Evolutionary conservation across 1,140 invertebrate genomes (phyloP).

Genomic region (Drosophila insularis): DNA sequence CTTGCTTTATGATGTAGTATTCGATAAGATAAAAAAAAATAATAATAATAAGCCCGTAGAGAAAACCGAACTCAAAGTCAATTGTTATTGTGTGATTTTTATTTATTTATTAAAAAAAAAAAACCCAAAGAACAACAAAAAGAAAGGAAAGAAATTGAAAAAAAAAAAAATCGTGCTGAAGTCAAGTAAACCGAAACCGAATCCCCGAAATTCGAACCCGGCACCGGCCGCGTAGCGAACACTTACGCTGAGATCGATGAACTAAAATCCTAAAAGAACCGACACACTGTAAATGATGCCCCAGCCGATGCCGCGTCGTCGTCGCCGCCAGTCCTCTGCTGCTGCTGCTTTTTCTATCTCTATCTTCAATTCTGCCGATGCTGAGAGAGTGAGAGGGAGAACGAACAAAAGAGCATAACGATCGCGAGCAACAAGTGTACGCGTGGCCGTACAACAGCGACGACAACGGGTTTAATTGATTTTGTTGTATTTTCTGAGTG

Average conservation of each 20-base stretch:
- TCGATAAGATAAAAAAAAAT: slow-evolving; percentile 9
- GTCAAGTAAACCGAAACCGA: slow-evolving; percentile 20
- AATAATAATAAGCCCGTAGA: not conserved
- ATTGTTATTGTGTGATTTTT: not conserved
- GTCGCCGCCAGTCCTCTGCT: slow-evolving; percentile 18
- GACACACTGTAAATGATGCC: slow-evolving; percentile 58
- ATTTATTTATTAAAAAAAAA: slow-evolving; percentile 4
- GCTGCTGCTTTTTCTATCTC: slow-evolving; percentile 10
- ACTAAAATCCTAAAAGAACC: slow-evolving; percentile 68
- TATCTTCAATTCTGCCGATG: slow-evolving; percentile 12
- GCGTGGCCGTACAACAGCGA: slow-evolving; percentile 62
- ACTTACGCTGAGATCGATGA: slow-evolving; percentile 79
- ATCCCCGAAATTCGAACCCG: slow-evolving; percentile 19
- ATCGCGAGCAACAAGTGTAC: slow-evolving; percentile 67
- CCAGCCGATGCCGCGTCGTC: slow-evolving; percentile 1
- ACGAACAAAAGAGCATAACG: slow-evolving; percentile 9
- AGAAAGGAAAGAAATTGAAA: slow-evolving; percentile 9
- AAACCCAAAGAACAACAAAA: not conserved
- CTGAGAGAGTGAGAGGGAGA: slow-evolving; percentile 22
- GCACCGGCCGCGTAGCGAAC: slow-evolving; percentile 50
- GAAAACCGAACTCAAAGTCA: not conserved
- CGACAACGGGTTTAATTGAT: slow-evolving; percentile 78
- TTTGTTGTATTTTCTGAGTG: slow-evolving; percentile 58
- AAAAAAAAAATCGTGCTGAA: slow-evolving; percentile 15
- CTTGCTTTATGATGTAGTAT: slow-evolving; percentile 3